Conservation (phyloP, 2,888 invertebrate species). For the Eumacrocentrus americanus region DNA sequence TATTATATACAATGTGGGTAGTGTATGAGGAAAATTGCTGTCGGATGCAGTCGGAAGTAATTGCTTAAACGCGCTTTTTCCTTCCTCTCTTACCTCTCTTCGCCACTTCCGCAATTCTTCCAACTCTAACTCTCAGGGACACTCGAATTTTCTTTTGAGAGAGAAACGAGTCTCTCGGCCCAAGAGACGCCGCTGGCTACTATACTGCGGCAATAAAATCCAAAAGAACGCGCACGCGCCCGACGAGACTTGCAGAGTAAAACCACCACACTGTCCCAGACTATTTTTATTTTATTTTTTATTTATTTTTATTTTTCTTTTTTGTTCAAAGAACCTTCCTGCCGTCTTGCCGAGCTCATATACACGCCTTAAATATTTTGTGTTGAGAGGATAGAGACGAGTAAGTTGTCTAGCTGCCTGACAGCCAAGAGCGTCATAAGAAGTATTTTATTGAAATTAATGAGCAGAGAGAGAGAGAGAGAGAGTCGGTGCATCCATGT, state of each 20-base stretch:
- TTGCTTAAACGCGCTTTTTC: constrained; percentile 10
- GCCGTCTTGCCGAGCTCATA: not conserved
- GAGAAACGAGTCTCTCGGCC: not conserved
- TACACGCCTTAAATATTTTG: not conserved
- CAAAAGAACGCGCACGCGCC: too few relatives aligned
- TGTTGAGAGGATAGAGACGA: not conserved
- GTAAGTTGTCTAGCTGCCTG: not conserved
- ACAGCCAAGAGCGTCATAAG: not conserved
- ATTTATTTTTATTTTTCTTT: not conserved
- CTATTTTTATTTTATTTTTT: not conserved
- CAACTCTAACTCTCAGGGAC: constrained; percentile 5
- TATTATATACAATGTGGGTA: not conserved
- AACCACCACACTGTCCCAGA: not conserved
- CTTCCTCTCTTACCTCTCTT: not conserved
- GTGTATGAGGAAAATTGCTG: constrained; percentile 7
- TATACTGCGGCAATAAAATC: constrained; percentile 18
- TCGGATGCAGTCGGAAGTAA: constrained; percentile 14
- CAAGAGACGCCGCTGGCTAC: constrained; percentile 5
- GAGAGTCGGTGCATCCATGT: not conserved
- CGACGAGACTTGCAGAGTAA: not conserved
- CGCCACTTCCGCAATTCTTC: constrained; percentile 7
- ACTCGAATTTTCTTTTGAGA: constrained; percentile 13
- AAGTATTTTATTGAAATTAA: not conserved
- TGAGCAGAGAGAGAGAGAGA: not conserved
- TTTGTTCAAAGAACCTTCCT: not conserved